A percentile compares a stretch with the other conserved stretches of the same genome.
Conservation (phyloP, 2,113 vertebrate species). For the Platysternon megacephalum region DNA sequence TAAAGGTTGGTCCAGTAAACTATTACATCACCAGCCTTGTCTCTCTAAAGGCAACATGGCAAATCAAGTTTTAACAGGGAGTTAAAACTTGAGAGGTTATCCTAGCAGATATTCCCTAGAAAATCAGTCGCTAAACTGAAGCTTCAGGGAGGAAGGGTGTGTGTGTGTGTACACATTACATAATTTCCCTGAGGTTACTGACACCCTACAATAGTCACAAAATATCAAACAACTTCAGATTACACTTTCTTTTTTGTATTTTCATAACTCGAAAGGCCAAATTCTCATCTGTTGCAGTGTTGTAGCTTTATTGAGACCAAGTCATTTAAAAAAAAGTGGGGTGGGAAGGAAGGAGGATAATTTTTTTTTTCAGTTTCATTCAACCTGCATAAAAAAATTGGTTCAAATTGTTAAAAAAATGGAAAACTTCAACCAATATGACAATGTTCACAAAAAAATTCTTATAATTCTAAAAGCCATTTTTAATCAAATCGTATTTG, state of each 20-base stretch:
- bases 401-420: not conserved
- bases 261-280: too few species aligned
- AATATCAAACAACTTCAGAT: too few species aligned
- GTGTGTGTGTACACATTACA: too few species aligned
- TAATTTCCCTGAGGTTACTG: too few species aligned
- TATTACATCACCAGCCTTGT: too few species aligned
- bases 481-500: constrained; percentile 3
- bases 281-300: too few species aligned
- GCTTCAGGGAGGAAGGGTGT: too few species aligned
- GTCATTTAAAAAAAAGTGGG: not conserved
- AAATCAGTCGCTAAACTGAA: not conserved
- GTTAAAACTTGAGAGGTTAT: not conserved
- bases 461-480: not conserved
- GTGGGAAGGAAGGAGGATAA: not conserved
- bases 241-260: too few species aligned
- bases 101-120: not conserved
- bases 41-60: too few species aligned
- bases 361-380: not conserved
- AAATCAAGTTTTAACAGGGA: not conserved
- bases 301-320: too few species aligned
- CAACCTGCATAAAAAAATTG: not conserved
- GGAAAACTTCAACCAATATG: not conserved
- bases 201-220: too few species aligned
- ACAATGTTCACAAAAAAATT: not conserved
- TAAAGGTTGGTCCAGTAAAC: too few species aligned